These are phyloP conservation scores for Arrhamphus sclerolepis DNA, from an alignment of 2,797 vertebrate genomes.

Conservation along the genomic window DNA sequence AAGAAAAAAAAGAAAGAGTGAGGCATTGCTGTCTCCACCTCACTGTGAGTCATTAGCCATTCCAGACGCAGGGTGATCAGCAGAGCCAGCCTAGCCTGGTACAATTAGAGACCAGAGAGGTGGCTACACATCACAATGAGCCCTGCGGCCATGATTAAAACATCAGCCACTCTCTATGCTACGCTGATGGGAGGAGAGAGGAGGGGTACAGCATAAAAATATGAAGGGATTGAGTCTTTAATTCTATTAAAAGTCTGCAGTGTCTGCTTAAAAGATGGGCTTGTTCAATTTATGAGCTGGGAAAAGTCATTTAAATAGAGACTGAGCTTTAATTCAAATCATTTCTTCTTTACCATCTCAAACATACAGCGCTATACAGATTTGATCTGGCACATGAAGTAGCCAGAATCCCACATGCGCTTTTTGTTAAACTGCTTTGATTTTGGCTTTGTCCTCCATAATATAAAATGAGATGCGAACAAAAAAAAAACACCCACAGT, in stretches of 20 bases:
- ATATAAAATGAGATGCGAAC: background rate
- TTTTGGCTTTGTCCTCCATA: background rate
- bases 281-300: slow-evolving; percentile 54
- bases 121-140: slow-evolving; percentile 80
- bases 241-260: slow-evolving; percentile 54
- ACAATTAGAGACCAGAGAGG: slow-evolving; percentile 80
- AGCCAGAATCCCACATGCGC: background rate
- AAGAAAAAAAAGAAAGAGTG: slow-evolving; percentile 13
- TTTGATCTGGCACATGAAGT: background rate
- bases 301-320: slow-evolving; percentile 21
- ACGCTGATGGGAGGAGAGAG: slow-evolving; percentile 47
- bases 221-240: slow-evolving; percentile 63
- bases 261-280: slow-evolving; percentile 55
- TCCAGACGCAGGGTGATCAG: slow-evolving; percentile 79
- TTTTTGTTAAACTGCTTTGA: slow-evolving; percentile 5
- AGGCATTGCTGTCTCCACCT: slow-evolving; percentile 54
- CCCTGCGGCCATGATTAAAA: slow-evolving; percentile 79
- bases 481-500: background rate
- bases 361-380: background rate
- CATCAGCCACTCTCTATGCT: slow-evolving; percentile 74
- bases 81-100: slow-evolving; percentile 74
- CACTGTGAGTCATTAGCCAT: slow-evolving; percentile 76
- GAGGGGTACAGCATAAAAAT: slow-evolving; percentile 40
- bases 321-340: slow-evolving; percentile 1
- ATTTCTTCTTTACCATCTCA: background rate